Evolutionary conservation across 2,888 invertebrate genomes (phyloP).

Genomic region (Euclidia mi): DNA sequence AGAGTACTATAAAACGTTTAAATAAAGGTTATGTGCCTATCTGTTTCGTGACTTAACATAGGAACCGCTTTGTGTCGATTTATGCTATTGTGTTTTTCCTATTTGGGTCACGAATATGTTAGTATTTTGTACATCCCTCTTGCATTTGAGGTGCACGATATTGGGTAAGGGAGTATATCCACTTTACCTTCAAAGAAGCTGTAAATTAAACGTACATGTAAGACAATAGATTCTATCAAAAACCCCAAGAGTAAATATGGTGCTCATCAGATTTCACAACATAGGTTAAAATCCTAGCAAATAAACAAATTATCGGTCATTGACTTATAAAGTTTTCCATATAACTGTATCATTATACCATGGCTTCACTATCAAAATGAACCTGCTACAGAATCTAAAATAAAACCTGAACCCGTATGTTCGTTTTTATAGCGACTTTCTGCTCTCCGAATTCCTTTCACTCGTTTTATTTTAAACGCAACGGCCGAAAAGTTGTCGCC

Average conservation of each 20-base stretch:
- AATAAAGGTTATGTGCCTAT: constrained; percentile 69
- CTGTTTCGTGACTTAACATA: constrained; percentile 57
- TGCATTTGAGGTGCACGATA: constrained; percentile 25
- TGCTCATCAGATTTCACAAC: too few species aligned
- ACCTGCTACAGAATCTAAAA: constrained; percentile 24
- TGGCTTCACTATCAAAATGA: constrained; percentile 3
- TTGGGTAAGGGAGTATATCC: not conserved
- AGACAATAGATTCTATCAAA: not conserved
- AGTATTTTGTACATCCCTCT: constrained; percentile 27
- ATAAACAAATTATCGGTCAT: not conserved
- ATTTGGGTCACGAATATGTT: constrained; percentile 44
- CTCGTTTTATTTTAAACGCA: constrained; percentile 32
- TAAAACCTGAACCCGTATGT: constrained; percentile 28
- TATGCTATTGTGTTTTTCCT: constrained; percentile 32
- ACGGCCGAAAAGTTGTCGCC: constrained; percentile 19
- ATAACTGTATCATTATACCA: not conserved
- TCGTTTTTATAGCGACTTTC: constrained; percentile 42
- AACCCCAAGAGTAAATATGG: too few species aligned
- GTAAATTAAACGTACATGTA: not conserved
- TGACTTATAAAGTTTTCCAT: not conserved
- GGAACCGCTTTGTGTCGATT: constrained; percentile 45
- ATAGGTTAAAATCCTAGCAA: too few species aligned
- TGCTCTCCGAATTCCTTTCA: constrained; percentile 45
- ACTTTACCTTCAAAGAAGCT: too few species aligned
- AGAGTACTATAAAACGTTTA: constrained; percentile 64